phyloP scores from a whole-genome alignment of 2,888 invertebrate species.

The Chaitophorus viminalis region DNA sequence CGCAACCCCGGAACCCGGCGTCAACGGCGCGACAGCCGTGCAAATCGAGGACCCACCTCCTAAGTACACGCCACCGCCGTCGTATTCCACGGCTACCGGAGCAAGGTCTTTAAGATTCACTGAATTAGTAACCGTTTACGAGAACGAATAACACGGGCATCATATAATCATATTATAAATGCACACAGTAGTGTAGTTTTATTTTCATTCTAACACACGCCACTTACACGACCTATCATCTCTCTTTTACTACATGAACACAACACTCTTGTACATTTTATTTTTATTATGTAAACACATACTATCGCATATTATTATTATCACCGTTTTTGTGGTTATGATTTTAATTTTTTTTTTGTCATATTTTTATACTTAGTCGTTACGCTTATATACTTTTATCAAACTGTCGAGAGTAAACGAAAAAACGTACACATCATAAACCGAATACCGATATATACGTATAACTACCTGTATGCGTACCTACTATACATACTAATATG shows the following conservation, averaged over 20 bases:
- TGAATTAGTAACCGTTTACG: conserved; percentile 57
- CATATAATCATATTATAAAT: no score
- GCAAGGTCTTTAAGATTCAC: conserved; percentile 69
- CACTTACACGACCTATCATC: not conserved
- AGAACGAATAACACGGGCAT: conserved; percentile 41
- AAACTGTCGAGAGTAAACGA: no score
- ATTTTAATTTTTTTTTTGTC: conserved; percentile 15
- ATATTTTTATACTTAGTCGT: conserved; percentile 43
- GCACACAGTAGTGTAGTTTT: not conserved
- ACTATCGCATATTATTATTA: not conserved
- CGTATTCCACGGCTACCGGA: conserved; percentile 91
- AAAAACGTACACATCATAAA: no score
- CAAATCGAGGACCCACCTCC: conserved; percentile 69
- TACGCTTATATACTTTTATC: not conserved
- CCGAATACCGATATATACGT: no score
- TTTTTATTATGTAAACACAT: no score
- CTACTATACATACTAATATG: no score
- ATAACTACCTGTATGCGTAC: no score
- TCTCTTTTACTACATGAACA: not conserved
- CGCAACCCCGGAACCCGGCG: not conserved
- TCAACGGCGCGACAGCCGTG: conserved; percentile 53
- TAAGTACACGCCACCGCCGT: conserved; percentile 93
- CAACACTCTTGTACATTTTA: not conserved
- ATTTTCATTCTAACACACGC: not conserved
- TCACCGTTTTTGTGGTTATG: not conserved